These are phyloP conservation scores for Barbus barbus DNA, from an alignment of 2,113 vertebrate species.

Conservation along the genomic window DNA sequence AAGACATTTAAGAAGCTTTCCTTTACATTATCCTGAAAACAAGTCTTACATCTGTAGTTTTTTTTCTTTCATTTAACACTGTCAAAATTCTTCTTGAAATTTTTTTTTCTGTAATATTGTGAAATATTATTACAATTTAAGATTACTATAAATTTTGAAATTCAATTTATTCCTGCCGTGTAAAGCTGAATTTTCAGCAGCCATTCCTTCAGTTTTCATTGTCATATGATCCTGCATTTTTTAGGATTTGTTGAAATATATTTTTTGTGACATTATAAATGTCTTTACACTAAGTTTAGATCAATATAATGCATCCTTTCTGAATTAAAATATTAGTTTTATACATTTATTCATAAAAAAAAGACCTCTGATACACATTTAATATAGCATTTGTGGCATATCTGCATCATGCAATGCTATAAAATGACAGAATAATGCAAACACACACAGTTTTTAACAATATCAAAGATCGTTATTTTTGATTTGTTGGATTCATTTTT, in stretches of 20 bases:
- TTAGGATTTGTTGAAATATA: no score
- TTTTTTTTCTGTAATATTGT: no score
- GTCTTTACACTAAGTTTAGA: background rate
- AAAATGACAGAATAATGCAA: background rate
- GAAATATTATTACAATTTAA: background rate
- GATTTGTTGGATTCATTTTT: background rate
- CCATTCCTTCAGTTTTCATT: background rate
- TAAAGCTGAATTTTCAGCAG: background rate
- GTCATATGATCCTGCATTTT: no score
- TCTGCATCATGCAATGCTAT: no score
- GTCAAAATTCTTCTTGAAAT: no score
- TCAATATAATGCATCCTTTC: background rate
- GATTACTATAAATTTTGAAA: background rate
- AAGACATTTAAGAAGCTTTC: background rate
- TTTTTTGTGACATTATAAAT: background rate
- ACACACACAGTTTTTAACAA: background rate
- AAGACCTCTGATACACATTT: no score
- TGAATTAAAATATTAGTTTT: no score
- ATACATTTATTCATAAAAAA: no score
- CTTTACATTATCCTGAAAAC: background rate
- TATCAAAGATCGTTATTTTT: background rate
- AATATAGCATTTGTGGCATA: no score
- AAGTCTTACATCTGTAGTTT: no score
- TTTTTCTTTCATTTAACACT: no score
- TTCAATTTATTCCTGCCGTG: background rate